These are phyloP conservation scores for Scolanthus callimorphus DNA, from an alignment of 92 coral and sea anemone genomes.

Conservation along the genomic window DNA sequence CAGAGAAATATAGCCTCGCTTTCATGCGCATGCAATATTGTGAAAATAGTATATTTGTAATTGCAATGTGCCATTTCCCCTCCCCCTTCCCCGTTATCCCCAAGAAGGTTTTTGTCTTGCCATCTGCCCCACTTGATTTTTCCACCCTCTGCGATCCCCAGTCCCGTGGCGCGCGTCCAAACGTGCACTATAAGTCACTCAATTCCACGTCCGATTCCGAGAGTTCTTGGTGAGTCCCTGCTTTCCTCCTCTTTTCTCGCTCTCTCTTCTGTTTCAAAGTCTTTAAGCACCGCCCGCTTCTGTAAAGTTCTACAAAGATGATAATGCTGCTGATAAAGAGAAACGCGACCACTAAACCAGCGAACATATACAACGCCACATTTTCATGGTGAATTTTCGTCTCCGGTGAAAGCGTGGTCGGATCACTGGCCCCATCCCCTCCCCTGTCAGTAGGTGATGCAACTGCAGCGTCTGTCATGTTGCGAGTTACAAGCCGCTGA, in stretches of 20 bases:
- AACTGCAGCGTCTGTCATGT: conserved; percentile 61
- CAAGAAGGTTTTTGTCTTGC: too few relatives aligned
- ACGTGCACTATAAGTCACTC: conserved; percentile 42
- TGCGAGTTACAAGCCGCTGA: conserved; percentile 20
- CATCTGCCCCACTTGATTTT: too few relatives aligned
- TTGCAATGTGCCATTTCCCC: too few relatives aligned
- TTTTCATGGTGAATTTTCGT: conserved; percentile 86
- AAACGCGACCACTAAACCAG: conserved; percentile 94
- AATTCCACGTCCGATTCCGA: conserved; percentile 64
- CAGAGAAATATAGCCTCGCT: too few relatives aligned
- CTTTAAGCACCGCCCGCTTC: conserved; percentile 76
- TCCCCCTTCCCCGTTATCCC: too few relatives aligned
- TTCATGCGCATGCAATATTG: too few relatives aligned
- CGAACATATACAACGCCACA: conserved; percentile 94
- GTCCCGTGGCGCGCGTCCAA: too few relatives aligned
- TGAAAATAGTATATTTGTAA: too few relatives aligned
- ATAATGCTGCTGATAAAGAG: conserved; percentile 82
- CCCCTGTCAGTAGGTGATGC: conserved; percentile 10
- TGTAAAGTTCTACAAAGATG: conserved; percentile 84
- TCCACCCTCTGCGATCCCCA: too few relatives aligned
- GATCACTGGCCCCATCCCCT: conserved; percentile 49
- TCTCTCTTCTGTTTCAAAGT: conserved; percentile 53
- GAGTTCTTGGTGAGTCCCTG: neutral
- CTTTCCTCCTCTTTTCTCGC: conserved; percentile 33
- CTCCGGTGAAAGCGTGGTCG: conserved; percentile 61